phyloP scores from a whole-genome alignment of 2,888 invertebrate genomes.

The Deilephila porcellus region DNA sequence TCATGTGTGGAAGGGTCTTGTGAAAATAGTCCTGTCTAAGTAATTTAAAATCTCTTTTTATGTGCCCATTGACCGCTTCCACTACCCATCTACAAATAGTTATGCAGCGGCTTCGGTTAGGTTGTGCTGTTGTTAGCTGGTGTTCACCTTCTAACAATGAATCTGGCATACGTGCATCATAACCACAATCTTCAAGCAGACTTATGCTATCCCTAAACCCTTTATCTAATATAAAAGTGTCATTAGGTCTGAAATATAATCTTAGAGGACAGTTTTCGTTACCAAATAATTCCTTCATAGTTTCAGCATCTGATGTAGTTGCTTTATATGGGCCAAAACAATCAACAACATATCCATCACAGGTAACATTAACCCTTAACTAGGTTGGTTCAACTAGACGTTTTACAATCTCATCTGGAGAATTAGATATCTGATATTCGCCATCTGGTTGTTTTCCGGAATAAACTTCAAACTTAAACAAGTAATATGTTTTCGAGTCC shows the following conservation, averaged over 20 bases:
- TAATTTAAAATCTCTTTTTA: conserved; percentile 10
- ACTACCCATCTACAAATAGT: too few relatives aligned
- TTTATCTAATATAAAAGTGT: background rate
- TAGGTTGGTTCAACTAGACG: conserved; percentile 32
- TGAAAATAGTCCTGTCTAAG: conserved; percentile 2
- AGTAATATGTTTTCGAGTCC: conserved; percentile 33
- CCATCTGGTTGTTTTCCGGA: conserved; percentile 37
- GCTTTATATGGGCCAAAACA: background rate
- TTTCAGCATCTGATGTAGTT: background rate
- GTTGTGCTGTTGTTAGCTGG: background rate
- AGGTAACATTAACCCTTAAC: background rate
- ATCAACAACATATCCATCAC: background rate
- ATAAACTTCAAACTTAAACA: conserved; percentile 32
- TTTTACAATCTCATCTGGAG: conserved; percentile 36
- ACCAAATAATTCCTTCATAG: background rate
- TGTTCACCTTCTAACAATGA: conserved; percentile 1
- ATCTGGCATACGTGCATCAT: background rate
- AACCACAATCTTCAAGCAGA: background rate
- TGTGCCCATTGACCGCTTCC: background rate
- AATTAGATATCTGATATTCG: conserved; percentile 32
- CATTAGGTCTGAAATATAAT: background rate
- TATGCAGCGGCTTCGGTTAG: background rate
- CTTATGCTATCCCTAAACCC: conserved; percentile 2
- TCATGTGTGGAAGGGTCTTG: background rate
- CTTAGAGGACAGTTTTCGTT: background rate